Percentiles rank a stretch among this genome's conserved stretches.
Evolutionary conservation across 2,888 invertebrate genomes (phyloP).

Genomic region (Phalera bucephala): DNA sequence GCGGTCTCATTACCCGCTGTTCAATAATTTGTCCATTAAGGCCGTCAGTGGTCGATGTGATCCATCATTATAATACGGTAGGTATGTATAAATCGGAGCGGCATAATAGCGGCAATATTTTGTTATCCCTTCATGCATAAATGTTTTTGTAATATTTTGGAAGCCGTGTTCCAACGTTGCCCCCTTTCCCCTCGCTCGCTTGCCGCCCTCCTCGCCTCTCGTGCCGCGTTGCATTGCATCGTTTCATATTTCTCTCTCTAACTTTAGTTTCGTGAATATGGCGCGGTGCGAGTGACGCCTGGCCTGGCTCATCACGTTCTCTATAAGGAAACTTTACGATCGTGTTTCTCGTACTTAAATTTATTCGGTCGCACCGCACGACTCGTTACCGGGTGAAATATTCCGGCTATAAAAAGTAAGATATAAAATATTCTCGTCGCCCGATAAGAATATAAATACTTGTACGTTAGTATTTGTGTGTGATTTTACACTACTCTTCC

Average conservation of each 20-base stretch:
- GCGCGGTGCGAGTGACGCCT: constrained; percentile 30
- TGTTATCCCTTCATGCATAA: constrained; percentile 78
- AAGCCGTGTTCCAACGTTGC: constrained; percentile 54
- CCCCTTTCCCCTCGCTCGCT: constrained; percentile 36
- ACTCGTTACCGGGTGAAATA: constrained; percentile 11
- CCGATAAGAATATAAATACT: constrained; percentile 29
- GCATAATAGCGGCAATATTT: constrained; percentile 63
- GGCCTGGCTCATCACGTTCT: constrained; percentile 33
- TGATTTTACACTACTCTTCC: constrained; percentile 66
- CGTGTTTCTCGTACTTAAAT: constrained; percentile 24
- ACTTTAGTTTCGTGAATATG: constrained; percentile 38
- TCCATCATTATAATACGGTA: constrained; percentile 49
- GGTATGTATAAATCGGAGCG: constrained; percentile 61
- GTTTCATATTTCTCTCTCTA: constrained; percentile 54
- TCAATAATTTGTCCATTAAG: constrained; percentile 60
- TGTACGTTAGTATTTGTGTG: constrained; percentile 56
- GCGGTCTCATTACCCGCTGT: constrained; percentile 49
- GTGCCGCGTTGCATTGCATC: constrained; percentile 43
- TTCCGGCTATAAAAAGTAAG: constrained; percentile 11
- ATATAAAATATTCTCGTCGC: constrained; percentile 18
- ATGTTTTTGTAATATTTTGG: constrained; percentile 76
- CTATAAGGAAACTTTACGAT: constrained; percentile 29
- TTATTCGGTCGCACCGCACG: constrained; percentile 20
- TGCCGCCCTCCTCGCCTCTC: constrained; percentile 30
- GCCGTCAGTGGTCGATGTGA: constrained; percentile 40